Percentiles rank a stretch among this genome's conserved stretches.
These are phyloP conservation scores for Nestor notabilis DNA, from an alignment of 2,113 vertebrate species.

Conservation along the genomic window DNA sequence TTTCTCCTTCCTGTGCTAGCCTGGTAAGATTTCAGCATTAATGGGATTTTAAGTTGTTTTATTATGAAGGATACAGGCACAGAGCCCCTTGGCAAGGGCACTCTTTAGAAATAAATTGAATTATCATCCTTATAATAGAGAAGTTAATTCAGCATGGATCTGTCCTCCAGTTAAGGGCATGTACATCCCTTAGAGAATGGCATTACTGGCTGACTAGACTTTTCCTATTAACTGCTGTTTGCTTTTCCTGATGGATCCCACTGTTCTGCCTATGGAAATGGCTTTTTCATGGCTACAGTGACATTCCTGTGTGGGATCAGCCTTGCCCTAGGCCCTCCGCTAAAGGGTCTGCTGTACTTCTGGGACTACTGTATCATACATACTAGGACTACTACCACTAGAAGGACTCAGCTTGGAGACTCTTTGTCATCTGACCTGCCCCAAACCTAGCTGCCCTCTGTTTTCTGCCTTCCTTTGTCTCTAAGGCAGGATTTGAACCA, in stretches of 20 bases:
- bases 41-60: not conserved
- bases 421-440: not conserved
- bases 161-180: not conserved
- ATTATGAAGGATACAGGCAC: not conserved
- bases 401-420: not conserved
- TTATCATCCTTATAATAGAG: not conserved
- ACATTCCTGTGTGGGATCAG: constrained; percentile 47
- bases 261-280: constrained; percentile 23
- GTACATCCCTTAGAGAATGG: not conserved
- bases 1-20: not conserved
- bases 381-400: not conserved
- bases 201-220: not conserved
- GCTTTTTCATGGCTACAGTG: constrained; percentile 41
- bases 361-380: constrained; percentile 30
- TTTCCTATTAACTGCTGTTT: not conserved
- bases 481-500: not conserved
- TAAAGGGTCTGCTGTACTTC: constrained; percentile 43
- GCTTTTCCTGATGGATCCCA: constrained; percentile 19
- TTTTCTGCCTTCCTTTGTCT: not conserved
- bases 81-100: constrained; percentile 37
- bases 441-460: not conserved
- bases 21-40: not conserved
- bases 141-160: constrained; percentile 42
- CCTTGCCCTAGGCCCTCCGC: constrained; percentile 27
- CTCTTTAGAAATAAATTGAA: constrained; percentile 19